These are phyloP conservation scores for Campylomormyrus numenius DNA, from an alignment of 2,113 vertebrate genomes.

Conservation along the genomic window DNA sequence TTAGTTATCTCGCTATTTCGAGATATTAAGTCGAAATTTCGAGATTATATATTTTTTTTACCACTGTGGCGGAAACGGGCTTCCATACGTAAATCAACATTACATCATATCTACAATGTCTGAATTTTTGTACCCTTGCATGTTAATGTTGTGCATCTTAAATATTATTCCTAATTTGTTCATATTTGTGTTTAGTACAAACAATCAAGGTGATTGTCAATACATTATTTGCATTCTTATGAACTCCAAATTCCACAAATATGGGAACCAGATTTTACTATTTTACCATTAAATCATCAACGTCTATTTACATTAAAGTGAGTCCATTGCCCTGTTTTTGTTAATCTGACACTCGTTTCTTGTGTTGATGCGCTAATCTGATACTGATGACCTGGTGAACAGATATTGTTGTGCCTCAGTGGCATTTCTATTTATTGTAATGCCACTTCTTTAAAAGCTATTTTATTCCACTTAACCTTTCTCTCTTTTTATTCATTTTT, in stretches of 20 bases:
- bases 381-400: background rate
- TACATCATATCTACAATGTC: too few species aligned
- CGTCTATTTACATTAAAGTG: background rate
- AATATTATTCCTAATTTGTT: background rate
- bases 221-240: background rate
- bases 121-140: too few species aligned
- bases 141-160: background rate
- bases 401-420: background rate
- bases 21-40: too few species aligned
- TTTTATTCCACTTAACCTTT: too few species aligned
- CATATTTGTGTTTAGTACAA: background rate
- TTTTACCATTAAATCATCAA: too few species aligned
- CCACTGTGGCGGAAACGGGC: too few species aligned
- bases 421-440: background rate
- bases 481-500: background rate
- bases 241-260: background rate
- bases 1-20: too few species aligned
- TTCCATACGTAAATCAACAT: too few species aligned
- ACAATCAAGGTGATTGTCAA: background rate
- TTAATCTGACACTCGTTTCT: background rate
- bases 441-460: background rate
- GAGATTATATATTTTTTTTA: too few species aligned
- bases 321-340: conserved; percentile 7
- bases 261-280: too few species aligned
- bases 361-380: background rate